Evolutionary conservation across 2,113 vertebrate genomes (phyloP).

Genomic region (Hipposideros armiger): DNA sequence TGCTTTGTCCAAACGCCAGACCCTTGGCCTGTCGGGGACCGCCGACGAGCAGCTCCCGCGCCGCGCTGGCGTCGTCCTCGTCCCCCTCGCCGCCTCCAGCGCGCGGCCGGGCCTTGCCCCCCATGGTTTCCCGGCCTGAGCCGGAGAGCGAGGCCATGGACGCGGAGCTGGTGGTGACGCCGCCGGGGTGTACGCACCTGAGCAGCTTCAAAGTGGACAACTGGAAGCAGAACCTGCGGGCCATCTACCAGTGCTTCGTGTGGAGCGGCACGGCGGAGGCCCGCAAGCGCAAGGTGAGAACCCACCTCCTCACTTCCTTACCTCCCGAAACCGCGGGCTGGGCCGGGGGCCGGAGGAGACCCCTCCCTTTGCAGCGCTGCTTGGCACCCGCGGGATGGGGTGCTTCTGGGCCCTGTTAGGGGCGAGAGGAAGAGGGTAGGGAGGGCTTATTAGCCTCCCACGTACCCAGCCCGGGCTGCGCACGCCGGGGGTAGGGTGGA

Average conservation of each 20-base stretch:
- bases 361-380: background rate
- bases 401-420: background rate
- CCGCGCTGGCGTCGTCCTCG: constrained; percentile 81
- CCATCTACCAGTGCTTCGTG: constrained; percentile 98
- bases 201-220: constrained; percentile 98
- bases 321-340: background rate
- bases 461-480: background rate
- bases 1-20: constrained; percentile 81
- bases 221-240: constrained; percentile 98
- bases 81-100: constrained; percentile 78
- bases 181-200: constrained; percentile 97
- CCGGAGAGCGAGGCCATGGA: constrained; percentile 87
- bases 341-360: background rate
- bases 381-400: too few species aligned
- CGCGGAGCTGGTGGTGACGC: constrained; percentile 93
- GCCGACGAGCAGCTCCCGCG: background rate
- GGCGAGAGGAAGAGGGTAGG: background rate
- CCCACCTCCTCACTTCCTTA: background rate
- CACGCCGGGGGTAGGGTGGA: background rate
- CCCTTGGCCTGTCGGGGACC: background rate
- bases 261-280: constrained; percentile 97
- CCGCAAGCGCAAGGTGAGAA: constrained; percentile 96
- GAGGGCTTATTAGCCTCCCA: background rate
- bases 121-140: constrained; percentile 79
- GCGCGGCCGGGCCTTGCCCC: constrained; percentile 78